phyloP scores from a whole-genome alignment of 1,140 invertebrate species.

The Pogonomyrmex barbatus region DNA sequence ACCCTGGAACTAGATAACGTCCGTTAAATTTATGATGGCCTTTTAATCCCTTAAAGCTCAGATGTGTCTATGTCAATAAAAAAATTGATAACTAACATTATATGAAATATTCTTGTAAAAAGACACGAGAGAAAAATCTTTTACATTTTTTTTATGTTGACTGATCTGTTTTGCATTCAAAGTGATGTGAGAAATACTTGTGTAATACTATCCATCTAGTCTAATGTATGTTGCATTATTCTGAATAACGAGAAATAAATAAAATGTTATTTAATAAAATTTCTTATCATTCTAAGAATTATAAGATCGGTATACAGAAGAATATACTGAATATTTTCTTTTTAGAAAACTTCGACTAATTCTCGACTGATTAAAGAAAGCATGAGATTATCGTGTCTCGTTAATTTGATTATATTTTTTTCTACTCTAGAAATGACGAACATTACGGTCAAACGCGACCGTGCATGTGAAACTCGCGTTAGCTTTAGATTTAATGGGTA shows the following conservation, averaged over 20 bases:
- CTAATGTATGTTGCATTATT: background rate
- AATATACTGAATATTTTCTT: background rate
- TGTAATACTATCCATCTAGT: background rate
- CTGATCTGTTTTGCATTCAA: background rate
- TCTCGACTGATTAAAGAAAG: background rate
- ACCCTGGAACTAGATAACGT: background rate
- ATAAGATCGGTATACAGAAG: background rate
- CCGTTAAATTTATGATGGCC: background rate
- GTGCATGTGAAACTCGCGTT: slow-evolving; percentile 42
- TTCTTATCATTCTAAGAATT: slow-evolving; percentile 8
- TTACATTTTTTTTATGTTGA: background rate
- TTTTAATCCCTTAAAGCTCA: background rate
- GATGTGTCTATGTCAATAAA: background rate
- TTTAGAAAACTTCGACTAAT: background rate
- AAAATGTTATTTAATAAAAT: background rate
- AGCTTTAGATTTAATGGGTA: slow-evolving; percentile 38
- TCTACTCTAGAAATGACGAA: slow-evolving; percentile 21
- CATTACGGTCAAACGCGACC: slow-evolving; percentile 16
- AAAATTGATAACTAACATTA: slow-evolving; percentile 7
- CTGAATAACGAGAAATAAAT: background rate
- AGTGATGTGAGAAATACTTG: background rate
- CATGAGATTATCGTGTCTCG: slow-evolving; percentile 15
- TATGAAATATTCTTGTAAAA: background rate
- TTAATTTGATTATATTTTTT: slow-evolving; percentile 41
- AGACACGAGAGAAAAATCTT: background rate